phyloP scores from a whole-genome alignment of 2,888 invertebrate genomes.

The Drosophila subquinaria region DNA sequence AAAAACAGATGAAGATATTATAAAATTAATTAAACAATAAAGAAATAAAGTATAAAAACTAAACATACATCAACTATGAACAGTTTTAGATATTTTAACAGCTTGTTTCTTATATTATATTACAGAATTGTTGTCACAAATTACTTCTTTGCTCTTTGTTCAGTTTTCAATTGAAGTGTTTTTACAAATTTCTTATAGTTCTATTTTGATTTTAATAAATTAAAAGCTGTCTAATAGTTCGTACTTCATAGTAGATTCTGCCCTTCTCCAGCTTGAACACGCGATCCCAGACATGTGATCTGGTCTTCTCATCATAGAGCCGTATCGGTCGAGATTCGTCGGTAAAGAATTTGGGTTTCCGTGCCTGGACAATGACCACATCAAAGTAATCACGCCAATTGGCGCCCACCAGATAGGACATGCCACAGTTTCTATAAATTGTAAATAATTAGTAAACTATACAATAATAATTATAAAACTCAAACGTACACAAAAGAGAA shows the following conservation, averaged over 20 bases:
- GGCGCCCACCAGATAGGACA: conserved; percentile 94
- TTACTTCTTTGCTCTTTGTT: background rate
- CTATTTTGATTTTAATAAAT: too few relatives aligned
- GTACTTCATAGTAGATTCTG: conserved; percentile 95
- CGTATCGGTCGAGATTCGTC: conserved; percentile 96
- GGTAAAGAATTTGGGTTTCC: conserved; percentile 98
- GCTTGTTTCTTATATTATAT: background rate
- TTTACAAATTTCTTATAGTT: background rate
- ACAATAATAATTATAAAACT: too few relatives aligned
- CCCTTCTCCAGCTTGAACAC: conserved; percentile 95
- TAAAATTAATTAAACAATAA: too few relatives aligned
- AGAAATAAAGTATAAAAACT: background rate
- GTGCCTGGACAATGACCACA: conserved; percentile 96
- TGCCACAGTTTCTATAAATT: conserved; percentile 92
- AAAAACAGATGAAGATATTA: background rate
- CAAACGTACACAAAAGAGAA: conserved; percentile 95
- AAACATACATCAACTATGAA: background rate
- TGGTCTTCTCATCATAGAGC: conserved; percentile 92
- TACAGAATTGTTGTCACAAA: background rate
- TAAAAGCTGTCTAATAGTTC: conserved; percentile 3
- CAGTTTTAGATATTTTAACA: background rate
- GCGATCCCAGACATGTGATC: conserved; percentile 95
- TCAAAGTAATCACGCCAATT: conserved; percentile 97
- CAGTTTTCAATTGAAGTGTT: background rate
- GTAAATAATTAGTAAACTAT: too few relatives aligned